phyloP scores from a whole-genome alignment of 2,888 invertebrate genomes.

The Harpalus rufipes region DNA sequence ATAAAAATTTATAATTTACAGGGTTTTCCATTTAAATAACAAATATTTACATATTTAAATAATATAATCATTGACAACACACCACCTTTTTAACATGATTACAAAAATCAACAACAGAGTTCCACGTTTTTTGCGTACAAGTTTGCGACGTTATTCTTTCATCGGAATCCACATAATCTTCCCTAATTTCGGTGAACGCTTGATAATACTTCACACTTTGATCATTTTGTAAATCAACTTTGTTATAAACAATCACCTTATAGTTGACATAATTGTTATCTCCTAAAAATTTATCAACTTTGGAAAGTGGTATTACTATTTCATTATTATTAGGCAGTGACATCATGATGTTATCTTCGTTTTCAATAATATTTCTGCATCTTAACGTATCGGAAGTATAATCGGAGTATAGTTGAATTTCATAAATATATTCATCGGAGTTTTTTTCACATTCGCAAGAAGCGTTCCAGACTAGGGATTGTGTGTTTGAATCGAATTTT shows the following conservation, averaged over 20 bases:
- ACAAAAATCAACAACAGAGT: slow-evolving; percentile 46
- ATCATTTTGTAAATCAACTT: slow-evolving; percentile 31
- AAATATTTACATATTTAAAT: slow-evolving; percentile 7
- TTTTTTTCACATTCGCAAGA: slow-evolving; percentile 59
- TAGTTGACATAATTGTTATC: slow-evolving; percentile 62
- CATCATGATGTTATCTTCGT: slow-evolving; percentile 57
- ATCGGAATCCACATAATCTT: neutral
- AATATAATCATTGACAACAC: neutral
- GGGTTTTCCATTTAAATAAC: neutral
- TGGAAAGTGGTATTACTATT: slow-evolving; percentile 35
- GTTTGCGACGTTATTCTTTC: slow-evolving; percentile 10
- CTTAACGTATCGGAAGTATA: slow-evolving; percentile 29
- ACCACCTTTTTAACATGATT: slow-evolving; percentile 48
- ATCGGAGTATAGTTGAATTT: slow-evolving; percentile 60
- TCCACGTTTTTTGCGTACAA: slow-evolving; percentile 56
- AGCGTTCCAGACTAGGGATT: slow-evolving; percentile 57
- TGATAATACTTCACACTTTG: slow-evolving; percentile 39
- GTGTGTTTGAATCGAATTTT: slow-evolving; percentile 57
- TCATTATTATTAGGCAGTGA: slow-evolving; percentile 57
- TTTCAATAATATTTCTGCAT: slow-evolving; percentile 52
- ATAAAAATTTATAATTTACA: no score
- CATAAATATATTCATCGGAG: slow-evolving; percentile 56
- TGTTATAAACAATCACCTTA: slow-evolving; percentile 46
- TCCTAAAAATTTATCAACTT: slow-evolving; percentile 43
- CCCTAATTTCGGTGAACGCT: neutral